Conservation (phyloP, 2,797 vertebrate genomes). For the Sebastes hubbsi region DNA sequence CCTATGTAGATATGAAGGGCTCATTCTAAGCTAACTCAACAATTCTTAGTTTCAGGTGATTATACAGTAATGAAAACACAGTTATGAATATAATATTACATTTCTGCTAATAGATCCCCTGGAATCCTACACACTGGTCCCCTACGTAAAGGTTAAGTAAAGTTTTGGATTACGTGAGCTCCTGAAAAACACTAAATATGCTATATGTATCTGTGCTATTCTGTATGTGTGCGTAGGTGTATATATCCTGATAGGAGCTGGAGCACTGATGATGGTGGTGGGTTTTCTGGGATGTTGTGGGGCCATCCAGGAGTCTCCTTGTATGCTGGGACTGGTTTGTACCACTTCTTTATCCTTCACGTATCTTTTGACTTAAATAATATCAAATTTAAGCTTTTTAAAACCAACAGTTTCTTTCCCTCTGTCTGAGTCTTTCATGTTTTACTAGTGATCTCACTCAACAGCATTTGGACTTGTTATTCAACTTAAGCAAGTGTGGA, state of each 20-base stretch:
- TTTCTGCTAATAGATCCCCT: too few species aligned
- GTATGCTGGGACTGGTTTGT: conserved; percentile 96
- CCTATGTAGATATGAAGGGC: too few species aligned
- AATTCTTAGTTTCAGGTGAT: too few species aligned
- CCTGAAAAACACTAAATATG: not conserved
- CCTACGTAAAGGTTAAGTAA: not conserved
- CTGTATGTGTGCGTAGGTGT: conserved; percentile 82
- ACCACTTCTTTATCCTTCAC: conserved; percentile 1
- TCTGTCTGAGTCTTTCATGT: not conserved
- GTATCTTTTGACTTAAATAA: not conserved
- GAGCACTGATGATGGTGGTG: conserved; percentile 97
- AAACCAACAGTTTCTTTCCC: not conserved
- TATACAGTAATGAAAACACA: too few species aligned
- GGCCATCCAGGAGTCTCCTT: conserved; percentile 95
- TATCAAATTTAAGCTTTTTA: not conserved
- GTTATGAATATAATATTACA: too few species aligned
- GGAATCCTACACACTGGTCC: too few species aligned
- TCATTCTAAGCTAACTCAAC: too few species aligned
- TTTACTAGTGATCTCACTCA: not conserved
- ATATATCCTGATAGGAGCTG: conserved; percentile 93
- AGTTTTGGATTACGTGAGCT: not conserved
- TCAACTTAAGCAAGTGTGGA: not conserved
- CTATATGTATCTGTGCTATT: not conserved
- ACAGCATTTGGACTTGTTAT: not conserved
- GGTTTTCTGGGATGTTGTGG: conserved; percentile 98